Evolutionary conservation across 1,140 invertebrate genomes (phyloP).

Genomic region (Tetranychus cinnabarinus): DNA sequence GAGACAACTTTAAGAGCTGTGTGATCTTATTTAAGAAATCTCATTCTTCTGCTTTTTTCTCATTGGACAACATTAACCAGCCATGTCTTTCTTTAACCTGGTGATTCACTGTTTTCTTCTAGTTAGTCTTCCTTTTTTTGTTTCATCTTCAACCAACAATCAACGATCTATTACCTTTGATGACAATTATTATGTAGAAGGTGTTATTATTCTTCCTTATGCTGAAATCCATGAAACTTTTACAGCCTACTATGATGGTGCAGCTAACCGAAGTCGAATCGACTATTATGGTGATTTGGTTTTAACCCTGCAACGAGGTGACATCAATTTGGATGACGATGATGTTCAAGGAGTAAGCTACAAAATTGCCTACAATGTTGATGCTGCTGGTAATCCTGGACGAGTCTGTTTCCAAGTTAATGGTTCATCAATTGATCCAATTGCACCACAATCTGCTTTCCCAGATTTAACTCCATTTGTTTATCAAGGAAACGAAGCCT

Average conservation of each 20-base stretch:
- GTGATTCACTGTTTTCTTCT: too few relatives aligned
- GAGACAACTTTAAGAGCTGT: too few relatives aligned
- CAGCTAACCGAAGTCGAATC: conserved; percentile 49
- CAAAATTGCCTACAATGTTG: conserved; percentile 53
- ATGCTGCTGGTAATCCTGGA: conserved; percentile 30
- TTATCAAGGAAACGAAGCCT: background rate
- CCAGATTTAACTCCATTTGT: conserved; percentile 51
- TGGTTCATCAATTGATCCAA: conserved; percentile 34
- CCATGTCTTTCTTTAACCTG: too few relatives aligned
- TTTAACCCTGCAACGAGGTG: conserved; percentile 53
- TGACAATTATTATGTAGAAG: background rate
- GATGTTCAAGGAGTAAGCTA: conserved; percentile 35
- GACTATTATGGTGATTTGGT: conserved; percentile 87
- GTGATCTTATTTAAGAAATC: too few relatives aligned
- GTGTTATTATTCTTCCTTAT: conserved; percentile 42
- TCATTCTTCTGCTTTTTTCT: too few relatives aligned
- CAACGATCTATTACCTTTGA: background rate
- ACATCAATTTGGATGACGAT: conserved; percentile 27
- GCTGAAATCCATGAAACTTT: conserved; percentile 67
- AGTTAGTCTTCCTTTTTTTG: too few relatives aligned
- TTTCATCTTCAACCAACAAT: too few relatives aligned
- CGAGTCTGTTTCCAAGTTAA: conserved; percentile 54
- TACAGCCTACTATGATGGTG: conserved; percentile 56
- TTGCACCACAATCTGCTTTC: conserved; percentile 48
- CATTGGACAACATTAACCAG: too few relatives aligned